Evolutionary conservation across 2,797 vertebrate genomes (phyloP).

Genomic region (Sparus aurata): DNA sequence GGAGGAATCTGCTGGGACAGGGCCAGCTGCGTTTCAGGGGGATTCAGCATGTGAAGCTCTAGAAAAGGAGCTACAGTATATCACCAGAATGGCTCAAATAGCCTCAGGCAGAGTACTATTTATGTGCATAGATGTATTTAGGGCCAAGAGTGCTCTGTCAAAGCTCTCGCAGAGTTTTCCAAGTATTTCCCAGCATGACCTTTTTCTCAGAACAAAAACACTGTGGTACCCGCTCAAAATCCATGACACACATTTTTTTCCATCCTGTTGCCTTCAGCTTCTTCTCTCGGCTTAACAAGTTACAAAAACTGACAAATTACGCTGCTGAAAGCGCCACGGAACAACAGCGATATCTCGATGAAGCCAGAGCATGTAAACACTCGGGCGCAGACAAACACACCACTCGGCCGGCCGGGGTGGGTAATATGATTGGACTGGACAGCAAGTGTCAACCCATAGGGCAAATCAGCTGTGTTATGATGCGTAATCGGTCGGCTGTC

Average conservation of each 20-base stretch:
- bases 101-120: conserved; percentile 53
- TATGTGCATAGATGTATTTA: conserved; percentile 62
- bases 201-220: conserved; percentile 54
- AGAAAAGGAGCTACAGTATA: conserved; percentile 43
- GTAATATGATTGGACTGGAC: conserved; percentile 76
- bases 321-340: conserved; percentile 45
- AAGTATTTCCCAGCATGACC: conserved; percentile 64
- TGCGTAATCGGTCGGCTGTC: conserved; percentile 75
- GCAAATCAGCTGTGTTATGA: conserved; percentile 81
- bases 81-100: conserved; percentile 52
- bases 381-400: conserved; percentile 53
- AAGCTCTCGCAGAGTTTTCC: conserved; percentile 55
- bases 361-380: conserved; percentile 63
- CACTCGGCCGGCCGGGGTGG: conserved; percentile 34
- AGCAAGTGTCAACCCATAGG: conserved; percentile 80
- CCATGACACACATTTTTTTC: conserved; percentile 53
- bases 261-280: conserved; percentile 57
- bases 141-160: conserved; percentile 46
- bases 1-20: conserved; percentile 54
- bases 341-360: conserved; percentile 52
- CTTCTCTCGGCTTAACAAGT: conserved; percentile 46
- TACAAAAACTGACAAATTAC: conserved; percentile 71
- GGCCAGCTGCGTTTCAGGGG: conserved; percentile 50
- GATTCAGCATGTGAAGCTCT: conserved; percentile 35
- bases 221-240: conserved; percentile 35